phyloP scores from a whole-genome alignment of 2,888 invertebrate species.

The Nycteola revayana region DNA sequence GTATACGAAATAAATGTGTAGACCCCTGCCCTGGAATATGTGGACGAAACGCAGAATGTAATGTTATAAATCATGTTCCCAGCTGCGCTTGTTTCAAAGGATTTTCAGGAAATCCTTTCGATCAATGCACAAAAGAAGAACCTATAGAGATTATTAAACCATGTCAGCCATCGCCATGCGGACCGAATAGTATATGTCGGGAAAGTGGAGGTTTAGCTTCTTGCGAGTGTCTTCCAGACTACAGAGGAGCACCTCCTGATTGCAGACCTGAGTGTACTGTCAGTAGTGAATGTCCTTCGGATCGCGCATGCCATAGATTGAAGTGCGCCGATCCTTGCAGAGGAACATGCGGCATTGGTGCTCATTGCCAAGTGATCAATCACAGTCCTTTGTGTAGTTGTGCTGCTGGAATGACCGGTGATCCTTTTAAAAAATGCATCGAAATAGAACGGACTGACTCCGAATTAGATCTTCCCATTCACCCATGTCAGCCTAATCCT shows the following conservation, averaged over 20 bases:
- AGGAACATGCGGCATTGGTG: slow-evolving; percentile 86
- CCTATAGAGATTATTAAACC: slow-evolving; percentile 76
- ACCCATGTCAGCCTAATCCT: slow-evolving; percentile 89
- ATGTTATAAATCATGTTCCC: slow-evolving; percentile 93
- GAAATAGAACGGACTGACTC: slow-evolving; percentile 44
- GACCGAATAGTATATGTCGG: slow-evolving; percentile 89
- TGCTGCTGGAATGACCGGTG: slow-evolving; percentile 84
- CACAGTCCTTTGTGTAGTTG: slow-evolving; percentile 92
- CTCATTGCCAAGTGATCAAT: slow-evolving; percentile 89
- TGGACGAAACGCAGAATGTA: slow-evolving; percentile 91
- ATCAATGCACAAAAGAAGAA: slow-evolving; percentile 58
- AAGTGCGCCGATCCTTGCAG: slow-evolving; percentile 91
- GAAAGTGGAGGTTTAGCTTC: slow-evolving; percentile 88
- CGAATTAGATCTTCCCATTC: slow-evolving; percentile 43
- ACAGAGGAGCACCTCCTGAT: slow-evolving; percentile 86
- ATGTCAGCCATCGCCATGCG: slow-evolving; percentile 89
- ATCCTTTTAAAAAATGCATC: slow-evolving; percentile 83
- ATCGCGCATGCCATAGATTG: slow-evolving; percentile 88
- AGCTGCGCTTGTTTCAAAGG: slow-evolving; percentile 89
- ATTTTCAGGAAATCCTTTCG: slow-evolving; percentile 87
- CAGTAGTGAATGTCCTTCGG: slow-evolving; percentile 88
- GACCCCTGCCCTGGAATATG: slow-evolving; percentile 94
- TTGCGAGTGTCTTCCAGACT: slow-evolving; percentile 86
- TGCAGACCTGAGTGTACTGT: slow-evolving; percentile 90
- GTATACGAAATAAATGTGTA: slow-evolving; percentile 90